These are phyloP conservation scores for Drosophila infuscata DNA, from an alignment of 2,888 invertebrate species.

Conservation along the genomic window DNA sequence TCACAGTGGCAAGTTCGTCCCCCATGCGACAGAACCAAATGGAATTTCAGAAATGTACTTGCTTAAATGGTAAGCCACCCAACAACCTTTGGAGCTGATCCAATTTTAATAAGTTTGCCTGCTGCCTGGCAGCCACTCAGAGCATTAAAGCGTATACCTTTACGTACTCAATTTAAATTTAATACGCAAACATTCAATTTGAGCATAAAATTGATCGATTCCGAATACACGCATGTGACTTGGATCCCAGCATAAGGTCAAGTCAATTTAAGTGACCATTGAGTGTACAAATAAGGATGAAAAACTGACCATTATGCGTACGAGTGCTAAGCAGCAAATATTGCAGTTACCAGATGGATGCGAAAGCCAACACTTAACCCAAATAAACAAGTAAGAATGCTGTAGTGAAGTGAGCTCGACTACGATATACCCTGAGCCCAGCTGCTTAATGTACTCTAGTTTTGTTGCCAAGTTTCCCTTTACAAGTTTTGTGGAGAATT, in stretches of 20 bases:
- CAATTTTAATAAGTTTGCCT: conserved; percentile 47
- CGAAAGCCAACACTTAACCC: neutral
- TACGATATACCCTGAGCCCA: neutral
- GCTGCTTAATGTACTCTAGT: neutral
- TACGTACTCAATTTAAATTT: conserved; percentile 14
- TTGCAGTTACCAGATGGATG: neutral
- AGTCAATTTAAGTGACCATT: neutral
- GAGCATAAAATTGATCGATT: conserved; percentile 9
- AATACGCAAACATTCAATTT: conserved; percentile 15
- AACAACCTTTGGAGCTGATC: conserved; percentile 30
- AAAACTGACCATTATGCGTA: neutral
- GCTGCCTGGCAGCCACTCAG: conserved; percentile 25
- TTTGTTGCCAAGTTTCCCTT: neutral
- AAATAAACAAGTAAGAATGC: neutral
- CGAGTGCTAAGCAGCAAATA: conserved; percentile 2
- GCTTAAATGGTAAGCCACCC: conserved; percentile 25
- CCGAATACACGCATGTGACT: neutral
- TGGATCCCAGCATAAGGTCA: neutral
- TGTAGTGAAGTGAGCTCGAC: neutral
- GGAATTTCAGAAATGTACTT: conserved; percentile 39
- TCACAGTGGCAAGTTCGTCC: conserved; percentile 1
- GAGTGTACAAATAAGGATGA: neutral
- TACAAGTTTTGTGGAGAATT: neutral
- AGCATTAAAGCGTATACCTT: conserved; percentile 20
- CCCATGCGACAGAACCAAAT: conserved; percentile 13